Evolutionary conservation across 2,797 vertebrate genomes (phyloP).

Genomic region (Cichlasoma orientale): DNA sequence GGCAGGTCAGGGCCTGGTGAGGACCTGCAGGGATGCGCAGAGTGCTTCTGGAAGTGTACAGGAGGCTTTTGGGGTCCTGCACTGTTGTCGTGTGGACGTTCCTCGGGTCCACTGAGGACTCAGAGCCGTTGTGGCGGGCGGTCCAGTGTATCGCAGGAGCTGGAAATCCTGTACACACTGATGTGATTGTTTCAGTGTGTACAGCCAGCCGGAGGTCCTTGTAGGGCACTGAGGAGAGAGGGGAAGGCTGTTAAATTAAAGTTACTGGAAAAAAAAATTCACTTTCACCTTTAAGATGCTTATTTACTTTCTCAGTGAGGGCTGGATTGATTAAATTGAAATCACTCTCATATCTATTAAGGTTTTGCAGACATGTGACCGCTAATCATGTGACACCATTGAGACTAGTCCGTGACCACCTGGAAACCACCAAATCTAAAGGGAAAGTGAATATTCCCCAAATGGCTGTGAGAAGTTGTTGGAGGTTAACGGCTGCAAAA

Average conservation of each 20-base stretch:
- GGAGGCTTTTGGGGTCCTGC: background rate
- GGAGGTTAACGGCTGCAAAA: background rate
- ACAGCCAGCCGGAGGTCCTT: background rate
- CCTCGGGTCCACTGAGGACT: background rate
- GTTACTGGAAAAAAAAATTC: accelerated
- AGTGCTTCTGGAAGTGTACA: background rate
- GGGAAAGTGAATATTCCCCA: background rate
- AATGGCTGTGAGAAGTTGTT: background rate
- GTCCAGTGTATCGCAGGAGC: background rate
- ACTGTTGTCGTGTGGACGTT: background rate
- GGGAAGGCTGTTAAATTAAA: background rate
- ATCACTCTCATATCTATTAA: background rate
- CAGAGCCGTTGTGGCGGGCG: background rate
- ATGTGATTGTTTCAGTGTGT: background rate
- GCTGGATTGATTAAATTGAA: background rate
- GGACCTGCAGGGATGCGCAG: background rate
- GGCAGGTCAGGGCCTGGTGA: background rate
- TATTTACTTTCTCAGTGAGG: accelerated
- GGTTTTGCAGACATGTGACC: background rate
- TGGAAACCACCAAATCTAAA: too few species aligned
- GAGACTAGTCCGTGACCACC: background rate
- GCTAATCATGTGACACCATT: too few species aligned
- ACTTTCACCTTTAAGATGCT: background rate
- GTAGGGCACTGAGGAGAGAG: background rate
- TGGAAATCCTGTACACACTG: background rate